A percentile compares a stretch with the other conserved stretches of the same genome.
These are phyloP conservation scores for Rhynchopsitta pachyrhyncha DNA, from an alignment of 2,113 vertebrate genomes.

Conservation along the genomic window DNA sequence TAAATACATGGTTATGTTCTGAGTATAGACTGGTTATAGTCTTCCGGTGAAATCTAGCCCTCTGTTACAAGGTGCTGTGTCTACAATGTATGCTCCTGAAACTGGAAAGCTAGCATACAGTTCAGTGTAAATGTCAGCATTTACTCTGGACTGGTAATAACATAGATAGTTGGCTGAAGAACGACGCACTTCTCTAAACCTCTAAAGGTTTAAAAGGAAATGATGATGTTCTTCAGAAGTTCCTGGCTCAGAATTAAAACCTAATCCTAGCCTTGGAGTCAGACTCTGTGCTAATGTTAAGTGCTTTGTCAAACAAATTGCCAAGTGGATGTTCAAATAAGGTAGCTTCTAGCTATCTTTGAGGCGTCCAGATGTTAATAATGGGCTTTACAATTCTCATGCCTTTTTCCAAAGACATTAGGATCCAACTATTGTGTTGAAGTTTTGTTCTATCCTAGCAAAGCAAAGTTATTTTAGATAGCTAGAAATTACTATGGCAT, in stretches of 20 bases:
- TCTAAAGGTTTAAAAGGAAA: slow-evolving; percentile 8
- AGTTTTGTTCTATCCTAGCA: not conserved
- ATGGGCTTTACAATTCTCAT: not conserved
- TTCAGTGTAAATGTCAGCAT: not conserved
- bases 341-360: not conserved
- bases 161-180: not conserved
- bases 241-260: not conserved
- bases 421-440: not conserved
- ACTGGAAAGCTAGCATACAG: not conserved
- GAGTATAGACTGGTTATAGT: not conserved
- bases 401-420: not conserved
- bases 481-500: not conserved
- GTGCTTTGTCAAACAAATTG: not conserved
- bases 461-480: not conserved
- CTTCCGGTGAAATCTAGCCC: not conserved
- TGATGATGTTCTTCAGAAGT: not conserved
- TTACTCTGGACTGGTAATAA: not conserved
- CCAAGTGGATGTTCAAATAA: not conserved
- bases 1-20: not conserved
- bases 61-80: not conserved
- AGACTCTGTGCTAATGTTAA: not conserved
- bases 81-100: not conserved
- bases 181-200: not conserved
- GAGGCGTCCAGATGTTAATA: not conserved
- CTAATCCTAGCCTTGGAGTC: not conserved